A percentile compares a stretch with the other conserved stretches of the same genome.
Conservation (phyloP, 2,113 vertebrate genomes). For the Lathamus discolor region DNA sequence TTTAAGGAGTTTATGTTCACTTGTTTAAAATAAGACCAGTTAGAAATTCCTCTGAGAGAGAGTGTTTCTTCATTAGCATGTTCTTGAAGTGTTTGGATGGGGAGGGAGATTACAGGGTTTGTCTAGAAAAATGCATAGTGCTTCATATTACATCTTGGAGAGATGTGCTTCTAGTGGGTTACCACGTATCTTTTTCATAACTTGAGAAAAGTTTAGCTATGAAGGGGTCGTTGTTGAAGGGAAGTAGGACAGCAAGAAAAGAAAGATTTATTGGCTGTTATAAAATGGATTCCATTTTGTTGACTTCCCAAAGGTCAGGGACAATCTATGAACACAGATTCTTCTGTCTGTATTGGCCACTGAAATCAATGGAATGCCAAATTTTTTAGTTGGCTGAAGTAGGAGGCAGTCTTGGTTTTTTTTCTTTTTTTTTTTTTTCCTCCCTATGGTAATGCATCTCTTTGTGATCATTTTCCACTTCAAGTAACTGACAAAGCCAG, state of each 20-base stretch:
- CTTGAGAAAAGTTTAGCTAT: not conserved
- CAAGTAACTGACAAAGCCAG: not conserved
- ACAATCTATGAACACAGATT: not conserved
- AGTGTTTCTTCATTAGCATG: not conserved
- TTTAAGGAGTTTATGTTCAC: not conserved
- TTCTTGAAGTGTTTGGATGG: not conserved
- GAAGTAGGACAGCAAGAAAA: not conserved
- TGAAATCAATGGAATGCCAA: not conserved
- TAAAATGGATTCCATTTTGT: not conserved
- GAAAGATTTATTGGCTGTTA: not conserved
- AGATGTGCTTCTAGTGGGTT: not conserved
- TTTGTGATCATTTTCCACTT: not conserved
- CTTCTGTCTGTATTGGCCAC: not conserved
- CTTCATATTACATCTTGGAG: not conserved
- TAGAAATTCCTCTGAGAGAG: not conserved
- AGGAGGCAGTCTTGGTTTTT: not conserved
- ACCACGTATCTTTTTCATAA: not conserved
- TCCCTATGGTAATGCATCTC: not conserved
- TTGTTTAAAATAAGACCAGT: not conserved
- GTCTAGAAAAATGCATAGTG: not conserved
- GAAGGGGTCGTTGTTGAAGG: not conserved
- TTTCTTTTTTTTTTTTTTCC: not conserved
- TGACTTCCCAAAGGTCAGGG: not conserved
- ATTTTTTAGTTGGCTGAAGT: not conserved
- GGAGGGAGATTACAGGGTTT: not conserved